Conservation (phyloP, 2,888 invertebrate genomes). For the Antitype chi region DNA sequence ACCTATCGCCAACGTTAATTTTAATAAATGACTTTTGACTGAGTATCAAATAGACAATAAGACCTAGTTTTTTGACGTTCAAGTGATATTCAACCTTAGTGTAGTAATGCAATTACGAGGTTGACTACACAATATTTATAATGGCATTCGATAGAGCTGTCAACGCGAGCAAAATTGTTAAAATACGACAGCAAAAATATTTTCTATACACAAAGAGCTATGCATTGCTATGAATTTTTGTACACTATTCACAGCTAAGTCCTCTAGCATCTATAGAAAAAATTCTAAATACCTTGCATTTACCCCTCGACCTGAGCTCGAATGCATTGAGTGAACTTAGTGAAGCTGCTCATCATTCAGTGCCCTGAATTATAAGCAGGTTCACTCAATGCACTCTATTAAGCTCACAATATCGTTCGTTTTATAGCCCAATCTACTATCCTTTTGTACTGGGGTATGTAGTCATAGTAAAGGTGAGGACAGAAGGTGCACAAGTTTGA, state of each 20-base stretch:
- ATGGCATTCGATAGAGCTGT: neutral
- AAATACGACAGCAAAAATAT: too few species aligned
- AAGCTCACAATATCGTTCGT: conserved; percentile 40
- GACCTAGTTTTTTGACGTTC: neutral
- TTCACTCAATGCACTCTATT: conserved; percentile 24
- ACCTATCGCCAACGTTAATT: too few species aligned
- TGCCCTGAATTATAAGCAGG: conserved; percentile 28
- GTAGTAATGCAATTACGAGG: neutral
- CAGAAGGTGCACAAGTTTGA: conserved; percentile 29
- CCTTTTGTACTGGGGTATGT: conserved; percentile 33
- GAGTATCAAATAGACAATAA: neutral
- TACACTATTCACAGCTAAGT: neutral
- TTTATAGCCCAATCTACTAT: conserved; percentile 29
- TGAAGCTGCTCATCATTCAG: conserved; percentile 5
- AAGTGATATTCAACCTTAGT: neutral
- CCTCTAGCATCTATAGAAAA: neutral
- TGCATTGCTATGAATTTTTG: too few species aligned
- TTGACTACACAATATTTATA: neutral
- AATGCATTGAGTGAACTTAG: neutral
- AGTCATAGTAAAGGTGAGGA: neutral
- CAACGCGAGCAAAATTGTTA: neutral
- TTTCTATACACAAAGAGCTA: neutral
- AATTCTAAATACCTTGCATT: neutral
- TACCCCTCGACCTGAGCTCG: neutral
- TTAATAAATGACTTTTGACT: neutral